These are phyloP conservation scores for Bradypus variegatus DNA, from an alignment of 2,797 vertebrate genomes.

Conservation along the genomic window DNA sequence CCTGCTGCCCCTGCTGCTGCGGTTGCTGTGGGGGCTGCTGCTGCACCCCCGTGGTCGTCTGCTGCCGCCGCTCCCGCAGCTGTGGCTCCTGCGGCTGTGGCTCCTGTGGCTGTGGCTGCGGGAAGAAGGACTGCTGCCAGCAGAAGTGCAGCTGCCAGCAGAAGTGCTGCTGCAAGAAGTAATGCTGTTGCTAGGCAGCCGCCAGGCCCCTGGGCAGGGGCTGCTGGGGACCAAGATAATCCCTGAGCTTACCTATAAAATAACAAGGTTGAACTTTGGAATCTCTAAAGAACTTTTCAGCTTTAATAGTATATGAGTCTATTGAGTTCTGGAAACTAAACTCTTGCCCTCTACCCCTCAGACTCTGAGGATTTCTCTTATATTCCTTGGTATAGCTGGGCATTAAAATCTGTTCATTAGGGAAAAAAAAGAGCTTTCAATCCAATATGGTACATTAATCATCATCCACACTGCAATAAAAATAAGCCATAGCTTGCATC, in stretches of 20 bases:
- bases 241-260: neutral
- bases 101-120: neutral
- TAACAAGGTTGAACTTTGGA: neutral
- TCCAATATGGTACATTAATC: neutral
- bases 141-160: neutral
- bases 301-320: neutral
- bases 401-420: neutral
- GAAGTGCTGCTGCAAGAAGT: neutral
- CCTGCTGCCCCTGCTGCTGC: no score
- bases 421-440: neutral
- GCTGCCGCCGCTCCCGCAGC: neutral
- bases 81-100: neutral
- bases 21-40: no score
- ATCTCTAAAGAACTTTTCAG: neutral
- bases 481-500: neutral
- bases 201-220: rapidly evolving
- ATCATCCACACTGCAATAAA: neutral
- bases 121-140: neutral
- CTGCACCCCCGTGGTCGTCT: neutral
- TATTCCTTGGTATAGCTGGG: neutral
- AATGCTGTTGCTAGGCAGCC: neutral
- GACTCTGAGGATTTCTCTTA: neutral
- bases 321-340: neutral
- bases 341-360: neutral
- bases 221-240: neutral